Percentiles rank a stretch among this genome's conserved stretches.
Evolutionary conservation across 2,888 invertebrate species (phyloP).

Genomic region (Tetranychus truncatus): DNA sequence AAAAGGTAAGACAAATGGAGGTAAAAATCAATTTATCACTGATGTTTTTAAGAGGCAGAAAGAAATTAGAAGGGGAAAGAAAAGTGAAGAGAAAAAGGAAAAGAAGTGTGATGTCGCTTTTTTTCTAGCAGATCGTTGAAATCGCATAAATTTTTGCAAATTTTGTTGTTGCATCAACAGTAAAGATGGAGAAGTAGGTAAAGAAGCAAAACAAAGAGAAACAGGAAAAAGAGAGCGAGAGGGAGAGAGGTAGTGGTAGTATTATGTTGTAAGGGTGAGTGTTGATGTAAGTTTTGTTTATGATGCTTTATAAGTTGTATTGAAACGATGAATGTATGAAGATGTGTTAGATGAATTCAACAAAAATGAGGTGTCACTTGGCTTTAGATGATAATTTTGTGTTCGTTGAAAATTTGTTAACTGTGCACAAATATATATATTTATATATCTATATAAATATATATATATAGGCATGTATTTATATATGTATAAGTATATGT

Average conservation of each 20-base stretch:
- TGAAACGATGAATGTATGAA: background rate
- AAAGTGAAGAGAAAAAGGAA: background rate
- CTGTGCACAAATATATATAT: background rate
- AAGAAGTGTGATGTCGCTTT: background rate
- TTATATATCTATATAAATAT: background rate
- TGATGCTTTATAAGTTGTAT: background rate
- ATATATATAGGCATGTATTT: background rate
- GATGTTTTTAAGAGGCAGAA: background rate
- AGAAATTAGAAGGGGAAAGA: background rate
- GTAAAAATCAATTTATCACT: constrained; percentile 1
- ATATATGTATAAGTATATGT: background rate
- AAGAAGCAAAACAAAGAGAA: background rate
- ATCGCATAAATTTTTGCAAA: background rate
- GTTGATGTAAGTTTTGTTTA: background rate
- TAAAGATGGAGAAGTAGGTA: background rate
- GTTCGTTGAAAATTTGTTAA: background rate
- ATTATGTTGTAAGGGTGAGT: background rate
- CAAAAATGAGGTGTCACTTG: background rate
- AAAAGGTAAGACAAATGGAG: background rate
- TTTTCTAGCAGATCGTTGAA: background rate
- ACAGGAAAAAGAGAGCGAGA: background rate
- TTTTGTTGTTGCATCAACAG: background rate
- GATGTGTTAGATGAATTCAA: background rate
- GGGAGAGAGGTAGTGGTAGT: background rate
- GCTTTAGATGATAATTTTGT: background rate